Evolutionary conservation across 2,888 invertebrate species (phyloP), one percentile per base, ranked within the genome.

Genomic region (Himalopsyche tibetana): DNA sequence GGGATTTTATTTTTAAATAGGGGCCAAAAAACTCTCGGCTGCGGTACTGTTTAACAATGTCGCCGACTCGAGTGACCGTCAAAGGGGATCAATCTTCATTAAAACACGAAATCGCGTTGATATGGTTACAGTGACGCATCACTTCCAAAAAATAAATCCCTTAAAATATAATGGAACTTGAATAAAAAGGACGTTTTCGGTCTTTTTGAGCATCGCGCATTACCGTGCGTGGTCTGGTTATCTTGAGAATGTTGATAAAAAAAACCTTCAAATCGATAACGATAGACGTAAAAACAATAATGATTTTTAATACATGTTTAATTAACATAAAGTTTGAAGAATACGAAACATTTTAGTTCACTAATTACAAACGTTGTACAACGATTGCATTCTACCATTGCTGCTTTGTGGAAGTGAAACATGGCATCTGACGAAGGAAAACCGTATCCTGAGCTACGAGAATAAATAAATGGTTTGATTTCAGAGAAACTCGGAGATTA

Each of bases 61-160:
- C 74, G 74, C 74, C 74, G 74, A 5, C 74, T 74, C 74, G 74
- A 74, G 36, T 74, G 74, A 74, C 74, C 74, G 74, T 74, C 74
- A 74, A 74, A 74, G 74, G 17, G 74, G 74, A 74, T 74, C 74
- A 74, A 74, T 74, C 74, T 74, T 74, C 74, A 74, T 74, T 74
- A 74, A 74, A 74, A 74, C 19, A 74, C 74, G 74, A 74, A 74
- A 74, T 74, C 74, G 74, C 74, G 74, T 74, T 74, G 74, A 74
- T 74, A 36, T 36, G 74, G 74, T 38, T 36, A 74, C 74, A 74
- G 36, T 74, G 74, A 74, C 74, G 74, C 74, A 74, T 74, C 74
- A 36, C 38, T 74, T 74, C 74, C 28, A 74, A 74, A 74, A 74
- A 74, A 38, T 74, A 74, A 74, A 74, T 74, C 74, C 74, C 74